These are phyloP conservation scores for Himalopsyche phryganea DNA, from an alignment of 1,140 invertebrate species.

Conservation along the genomic window DNA sequence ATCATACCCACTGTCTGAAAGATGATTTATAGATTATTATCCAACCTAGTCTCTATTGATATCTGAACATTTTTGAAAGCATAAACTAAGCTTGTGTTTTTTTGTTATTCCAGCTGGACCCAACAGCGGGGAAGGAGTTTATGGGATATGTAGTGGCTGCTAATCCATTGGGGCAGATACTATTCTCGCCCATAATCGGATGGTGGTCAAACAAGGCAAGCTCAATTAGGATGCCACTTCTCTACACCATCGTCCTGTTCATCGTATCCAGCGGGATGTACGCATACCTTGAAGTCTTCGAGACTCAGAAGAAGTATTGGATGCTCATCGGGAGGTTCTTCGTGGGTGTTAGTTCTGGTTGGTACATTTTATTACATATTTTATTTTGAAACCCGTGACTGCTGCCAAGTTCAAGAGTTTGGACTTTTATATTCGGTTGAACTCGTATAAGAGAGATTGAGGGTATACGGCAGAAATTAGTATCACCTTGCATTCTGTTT, in stretches of 20 bases:
- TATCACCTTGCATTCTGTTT: too few species aligned
- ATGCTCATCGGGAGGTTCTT: slow-evolving; percentile 76
- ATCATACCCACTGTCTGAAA: too few species aligned
- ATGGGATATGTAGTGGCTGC: slow-evolving; percentile 83
- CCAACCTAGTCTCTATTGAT: too few species aligned
- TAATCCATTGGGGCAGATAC: slow-evolving; percentile 84
- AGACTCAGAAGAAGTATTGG: slow-evolving; percentile 59
- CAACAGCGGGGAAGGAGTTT: slow-evolving; percentile 71
- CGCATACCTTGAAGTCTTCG: slow-evolving; percentile 69
- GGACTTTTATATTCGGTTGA: too few species aligned
- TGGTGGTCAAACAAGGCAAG: slow-evolving; percentile 77
- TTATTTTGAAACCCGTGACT: too few species aligned
- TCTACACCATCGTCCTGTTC: slow-evolving; percentile 70
- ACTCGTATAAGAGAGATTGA: too few species aligned
- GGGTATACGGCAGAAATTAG: too few species aligned
- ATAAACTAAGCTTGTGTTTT: too few species aligned
- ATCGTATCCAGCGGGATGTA: slow-evolving; percentile 74
- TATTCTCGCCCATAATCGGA: slow-evolving; percentile 83
- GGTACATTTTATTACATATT: too few species aligned
- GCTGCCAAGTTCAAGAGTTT: too few species aligned
- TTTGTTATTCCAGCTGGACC: slow-evolving; percentile 74
- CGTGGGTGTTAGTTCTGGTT: slow-evolving; percentile 84
- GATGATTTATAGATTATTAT: too few species aligned
- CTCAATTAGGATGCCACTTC: slow-evolving; percentile 67
- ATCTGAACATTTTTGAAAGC: too few species aligned